These are phyloP conservation scores for Sebastes fasciatus DNA, from an alignment of 2,113 vertebrate species.

Conservation along the genomic window DNA sequence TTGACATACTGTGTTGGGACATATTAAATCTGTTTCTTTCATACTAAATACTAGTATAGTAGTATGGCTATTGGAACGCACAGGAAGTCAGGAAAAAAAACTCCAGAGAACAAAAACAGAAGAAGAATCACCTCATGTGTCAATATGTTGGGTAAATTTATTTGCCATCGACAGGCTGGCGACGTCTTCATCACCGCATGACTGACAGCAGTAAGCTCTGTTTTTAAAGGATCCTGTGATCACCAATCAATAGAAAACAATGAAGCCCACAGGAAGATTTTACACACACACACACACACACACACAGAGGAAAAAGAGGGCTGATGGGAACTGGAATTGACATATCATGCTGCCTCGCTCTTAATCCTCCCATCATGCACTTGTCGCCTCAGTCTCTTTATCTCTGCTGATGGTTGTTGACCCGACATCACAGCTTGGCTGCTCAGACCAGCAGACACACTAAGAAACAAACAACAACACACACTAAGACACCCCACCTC, in stretches of 20 bases:
- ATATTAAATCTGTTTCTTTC: too few relatives aligned
- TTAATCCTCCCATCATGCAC: neutral
- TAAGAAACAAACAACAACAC: neutral
- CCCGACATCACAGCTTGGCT: neutral
- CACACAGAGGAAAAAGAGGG: neutral
- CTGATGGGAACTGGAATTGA: slow-evolving; percentile 18
- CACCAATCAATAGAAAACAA: too few relatives aligned
- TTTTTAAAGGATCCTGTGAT: too few relatives aligned
- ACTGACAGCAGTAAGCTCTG: too few relatives aligned
- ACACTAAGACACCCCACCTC: neutral
- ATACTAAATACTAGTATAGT: too few relatives aligned
- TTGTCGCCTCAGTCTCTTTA: slow-evolving; percentile 4
- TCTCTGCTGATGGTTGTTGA: neutral
- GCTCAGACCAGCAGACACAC: neutral
- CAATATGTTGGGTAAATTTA: too few relatives aligned
- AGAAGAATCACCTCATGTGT: neutral
- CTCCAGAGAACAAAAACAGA: neutral
- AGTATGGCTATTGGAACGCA: too few relatives aligned
- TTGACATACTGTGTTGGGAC: too few relatives aligned
- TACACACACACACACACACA: neutral
- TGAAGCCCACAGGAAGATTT: too few relatives aligned
- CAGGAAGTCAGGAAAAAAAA: too few relatives aligned
- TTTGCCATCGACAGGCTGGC: neutral
- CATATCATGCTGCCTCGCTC: neutral
- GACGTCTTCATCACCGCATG: too few relatives aligned